Percentiles rank a stretch among this genome's conserved stretches.
Evolutionary conservation across 2,113 vertebrate genomes (phyloP).

Genomic region (Psittacara wagleri): DNA sequence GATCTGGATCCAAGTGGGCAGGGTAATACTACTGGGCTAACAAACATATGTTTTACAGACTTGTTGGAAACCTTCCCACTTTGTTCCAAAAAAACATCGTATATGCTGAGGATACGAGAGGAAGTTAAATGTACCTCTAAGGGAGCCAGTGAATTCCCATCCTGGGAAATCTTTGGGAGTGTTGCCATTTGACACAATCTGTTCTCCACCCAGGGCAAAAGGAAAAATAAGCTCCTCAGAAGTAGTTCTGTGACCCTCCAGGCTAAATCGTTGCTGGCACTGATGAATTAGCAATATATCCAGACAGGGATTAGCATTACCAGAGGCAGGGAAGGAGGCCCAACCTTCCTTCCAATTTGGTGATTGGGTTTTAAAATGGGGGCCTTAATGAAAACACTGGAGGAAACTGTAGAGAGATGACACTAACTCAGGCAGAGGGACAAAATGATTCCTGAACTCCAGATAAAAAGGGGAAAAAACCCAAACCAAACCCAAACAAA

Average conservation of each 20-base stretch:
- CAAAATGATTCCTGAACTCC: neutral
- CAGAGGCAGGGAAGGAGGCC: neutral
- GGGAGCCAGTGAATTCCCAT: neutral
- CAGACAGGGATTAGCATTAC: neutral
- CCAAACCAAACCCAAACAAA: neutral
- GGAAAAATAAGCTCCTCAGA: neutral
- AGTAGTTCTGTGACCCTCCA: neutral
- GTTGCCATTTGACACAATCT: neutral
- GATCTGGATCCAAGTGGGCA: neutral
- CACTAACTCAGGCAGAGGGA: neutral
- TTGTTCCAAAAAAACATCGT: neutral
- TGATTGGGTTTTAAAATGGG: neutral
- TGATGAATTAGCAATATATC: neutral
- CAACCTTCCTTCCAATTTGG: neutral
- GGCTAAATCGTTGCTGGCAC: neutral
- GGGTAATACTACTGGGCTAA: neutral
- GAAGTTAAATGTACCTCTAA: neutral
- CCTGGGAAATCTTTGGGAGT: neutral
- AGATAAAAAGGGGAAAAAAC: neutral
- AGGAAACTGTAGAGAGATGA: neutral
- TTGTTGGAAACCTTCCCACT: neutral
- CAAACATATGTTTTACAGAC: neutral
- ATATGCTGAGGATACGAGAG: neutral
- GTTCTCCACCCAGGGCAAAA: neutral
- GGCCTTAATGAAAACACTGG: neutral